These are phyloP conservation scores for Semnornis frantzii DNA, from an alignment of 2,113 vertebrate species.

Conservation along the genomic window DNA sequence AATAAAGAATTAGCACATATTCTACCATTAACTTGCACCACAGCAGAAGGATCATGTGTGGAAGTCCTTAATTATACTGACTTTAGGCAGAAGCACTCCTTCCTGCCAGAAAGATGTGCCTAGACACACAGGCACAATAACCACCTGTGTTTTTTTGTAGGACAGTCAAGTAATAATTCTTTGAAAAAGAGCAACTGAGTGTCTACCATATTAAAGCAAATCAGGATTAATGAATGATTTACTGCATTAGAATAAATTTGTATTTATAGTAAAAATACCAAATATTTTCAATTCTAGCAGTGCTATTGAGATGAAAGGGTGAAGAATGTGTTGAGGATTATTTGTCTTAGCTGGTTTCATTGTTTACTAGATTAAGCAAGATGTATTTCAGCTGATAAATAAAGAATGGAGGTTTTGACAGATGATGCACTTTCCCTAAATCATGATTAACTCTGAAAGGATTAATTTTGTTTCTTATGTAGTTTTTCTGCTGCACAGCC, in stretches of 20 bases:
- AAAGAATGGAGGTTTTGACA: neutral
- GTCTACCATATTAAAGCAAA: neutral
- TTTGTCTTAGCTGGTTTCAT: neutral
- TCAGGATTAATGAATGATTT: neutral
- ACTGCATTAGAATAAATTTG: neutral
- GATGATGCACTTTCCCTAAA: neutral
- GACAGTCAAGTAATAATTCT: neutral
- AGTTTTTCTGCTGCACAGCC: neutral
- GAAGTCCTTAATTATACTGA: neutral
- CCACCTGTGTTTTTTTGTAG: neutral
- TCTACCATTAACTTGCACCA: neutral
- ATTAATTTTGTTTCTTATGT: neutral
- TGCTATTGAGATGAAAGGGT: neutral
- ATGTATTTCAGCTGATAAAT: neutral
- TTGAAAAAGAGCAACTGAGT: neutral
- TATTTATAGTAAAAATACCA: neutral
- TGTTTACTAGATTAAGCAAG: neutral
- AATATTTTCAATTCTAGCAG: neutral
- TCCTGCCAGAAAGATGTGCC: neutral
- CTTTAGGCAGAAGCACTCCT: neutral
- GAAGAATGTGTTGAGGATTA: neutral
- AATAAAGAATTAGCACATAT: neutral
- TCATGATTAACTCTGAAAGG: neutral
- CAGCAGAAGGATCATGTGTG: neutral
- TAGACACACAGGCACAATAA: neutral